phyloP scores from a whole-genome alignment of 2,888 invertebrate species.

The Hoplodrina ambigua region DNA sequence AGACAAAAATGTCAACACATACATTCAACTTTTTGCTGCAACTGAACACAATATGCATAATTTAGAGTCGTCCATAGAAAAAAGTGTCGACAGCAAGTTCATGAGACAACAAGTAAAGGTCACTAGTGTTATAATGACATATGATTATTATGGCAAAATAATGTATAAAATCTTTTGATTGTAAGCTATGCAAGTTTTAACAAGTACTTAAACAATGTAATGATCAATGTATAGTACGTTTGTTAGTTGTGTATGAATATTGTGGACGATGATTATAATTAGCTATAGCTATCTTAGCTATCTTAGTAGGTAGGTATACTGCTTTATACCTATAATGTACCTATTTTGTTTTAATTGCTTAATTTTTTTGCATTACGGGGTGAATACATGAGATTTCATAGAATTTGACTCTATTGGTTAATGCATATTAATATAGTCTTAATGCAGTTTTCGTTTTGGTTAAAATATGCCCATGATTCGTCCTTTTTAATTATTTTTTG shows the following conservation, averaged over 20 bases:
- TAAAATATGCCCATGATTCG: too few relatives aligned
- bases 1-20: conserved; percentile 9
- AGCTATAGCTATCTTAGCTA: too few relatives aligned
- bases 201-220: conserved; percentile 13
- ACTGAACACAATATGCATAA: conserved; percentile 74
- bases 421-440: too few relatives aligned
- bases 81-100: conserved; percentile 66
- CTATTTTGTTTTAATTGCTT: too few relatives aligned
- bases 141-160: conserved; percentile 14
- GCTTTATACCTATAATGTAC: too few relatives aligned
- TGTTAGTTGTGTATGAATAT: neutral
- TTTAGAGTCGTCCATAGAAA: conserved; percentile 69
- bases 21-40: conserved; percentile 32
- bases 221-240: conserved; percentile 22
- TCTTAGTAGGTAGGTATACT: too few relatives aligned
- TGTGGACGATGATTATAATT: conserved; percentile 6
- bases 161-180: conserved; percentile 9
- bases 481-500: too few relatives aligned
- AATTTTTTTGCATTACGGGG: too few relatives aligned
- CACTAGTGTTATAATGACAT: conserved; percentile 25
- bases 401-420: too few relatives aligned
- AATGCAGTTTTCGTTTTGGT: too few relatives aligned
- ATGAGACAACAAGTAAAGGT: conserved; percentile 46
- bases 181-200: conserved; percentile 1
- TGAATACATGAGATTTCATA: too few relatives aligned